Percentiles rank a stretch among this genome's conserved stretches.
Evolutionary conservation across 1,140 invertebrate species (phyloP).

Genomic region (Vollenhovia emeryi): DNA sequence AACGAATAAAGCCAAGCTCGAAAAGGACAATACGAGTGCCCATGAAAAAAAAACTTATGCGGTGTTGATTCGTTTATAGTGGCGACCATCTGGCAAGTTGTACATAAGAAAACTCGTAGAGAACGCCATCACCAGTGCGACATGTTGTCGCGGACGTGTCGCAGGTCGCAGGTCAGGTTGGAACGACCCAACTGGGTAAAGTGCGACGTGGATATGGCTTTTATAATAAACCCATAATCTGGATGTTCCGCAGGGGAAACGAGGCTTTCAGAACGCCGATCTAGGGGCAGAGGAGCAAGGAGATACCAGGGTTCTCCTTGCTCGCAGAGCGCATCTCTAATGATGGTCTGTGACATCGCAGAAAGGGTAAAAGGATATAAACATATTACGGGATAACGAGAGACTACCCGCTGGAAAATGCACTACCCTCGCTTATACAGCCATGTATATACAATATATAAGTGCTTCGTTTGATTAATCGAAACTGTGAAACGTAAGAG

Average conservation of each 20-base stretch:
- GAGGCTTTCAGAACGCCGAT: constrained; percentile 56
- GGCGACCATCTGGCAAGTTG: constrained; percentile 17
- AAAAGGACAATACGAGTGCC: not conserved
- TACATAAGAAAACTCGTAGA: constrained; percentile 12
- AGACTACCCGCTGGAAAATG: constrained; percentile 33
- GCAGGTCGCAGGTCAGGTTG: constrained; percentile 1
- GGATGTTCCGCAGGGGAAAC: constrained; percentile 57
- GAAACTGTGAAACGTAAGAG: not conserved
- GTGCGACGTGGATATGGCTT: constrained; percentile 65
- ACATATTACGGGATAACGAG: constrained; percentile 69
- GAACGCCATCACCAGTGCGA: constrained; percentile 1
- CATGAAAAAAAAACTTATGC: constrained; percentile 26
- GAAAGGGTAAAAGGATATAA: constrained; percentile 65
- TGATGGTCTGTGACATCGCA: constrained; percentile 44
- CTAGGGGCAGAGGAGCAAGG: not conserved
- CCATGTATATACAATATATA: not conserved
- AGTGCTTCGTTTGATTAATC: constrained; percentile 48
- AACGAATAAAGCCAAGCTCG: not conserved
- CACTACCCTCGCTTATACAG: not conserved
- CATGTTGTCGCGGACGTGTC: not conserved
- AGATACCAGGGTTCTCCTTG: constrained; percentile 17
- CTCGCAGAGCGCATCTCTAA: constrained; percentile 41
- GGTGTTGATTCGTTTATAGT: constrained; percentile 40
- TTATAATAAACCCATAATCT: constrained; percentile 78
- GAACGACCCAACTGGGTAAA: constrained; percentile 40